Conservation (phyloP, 2,797 vertebrate genomes). For the Pithecia hirsuta region DNA sequence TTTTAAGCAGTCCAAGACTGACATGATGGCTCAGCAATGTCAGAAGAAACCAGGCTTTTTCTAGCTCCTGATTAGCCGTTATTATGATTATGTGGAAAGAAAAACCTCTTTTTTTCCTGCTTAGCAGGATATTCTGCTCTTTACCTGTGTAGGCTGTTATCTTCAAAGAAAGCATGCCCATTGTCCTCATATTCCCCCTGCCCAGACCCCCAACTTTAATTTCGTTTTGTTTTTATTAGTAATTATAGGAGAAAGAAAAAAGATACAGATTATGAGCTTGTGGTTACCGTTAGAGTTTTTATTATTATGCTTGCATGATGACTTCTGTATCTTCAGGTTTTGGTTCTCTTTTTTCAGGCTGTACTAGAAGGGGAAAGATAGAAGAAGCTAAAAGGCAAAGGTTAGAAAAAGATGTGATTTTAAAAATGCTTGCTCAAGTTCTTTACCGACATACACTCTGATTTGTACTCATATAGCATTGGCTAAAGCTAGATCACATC, state of each 20-base stretch:
- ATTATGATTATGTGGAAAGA: not conserved
- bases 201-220: not conserved
- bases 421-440: not conserved
- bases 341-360: not conserved
- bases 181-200: not conserved
- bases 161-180: not conserved
- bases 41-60: not conserved
- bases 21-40: not conserved
- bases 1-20: not conserved
- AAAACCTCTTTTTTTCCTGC: not conserved
- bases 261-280: not conserved
- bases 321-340: not conserved
- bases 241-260: not conserved
- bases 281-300: not conserved
- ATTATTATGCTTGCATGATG: not conserved
- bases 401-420: not conserved
- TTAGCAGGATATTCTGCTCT: not conserved
- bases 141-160: not conserved
- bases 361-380: not conserved
- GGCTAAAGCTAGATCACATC: not conserved
- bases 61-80: not conserved
- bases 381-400: not conserved
- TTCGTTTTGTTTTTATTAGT: not conserved
- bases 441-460: not conserved
- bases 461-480: not conserved